phyloP scores from a whole-genome alignment of 2,113 vertebrate species.

The Baryphthengus martii region DNA sequence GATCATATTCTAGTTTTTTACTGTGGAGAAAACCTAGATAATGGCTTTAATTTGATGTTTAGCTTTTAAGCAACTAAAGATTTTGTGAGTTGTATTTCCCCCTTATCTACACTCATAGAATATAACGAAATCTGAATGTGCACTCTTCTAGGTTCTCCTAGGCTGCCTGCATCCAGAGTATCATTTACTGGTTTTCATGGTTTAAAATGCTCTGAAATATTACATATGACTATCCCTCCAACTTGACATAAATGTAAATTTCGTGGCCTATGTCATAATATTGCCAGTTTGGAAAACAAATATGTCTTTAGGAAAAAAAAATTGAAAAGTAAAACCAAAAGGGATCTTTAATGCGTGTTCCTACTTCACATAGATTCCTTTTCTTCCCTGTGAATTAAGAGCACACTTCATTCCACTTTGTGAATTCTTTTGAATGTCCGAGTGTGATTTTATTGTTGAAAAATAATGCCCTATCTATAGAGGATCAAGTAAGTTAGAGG shows the following conservation, averaged over 20 bases:
- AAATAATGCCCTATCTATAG: not conserved
- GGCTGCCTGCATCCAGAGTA: not conserved
- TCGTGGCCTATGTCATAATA: not conserved
- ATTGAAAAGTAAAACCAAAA: no score
- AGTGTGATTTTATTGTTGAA: not conserved
- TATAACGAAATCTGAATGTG: not conserved
- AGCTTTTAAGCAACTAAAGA: not conserved
- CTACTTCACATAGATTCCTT: not conserved
- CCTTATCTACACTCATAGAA: not conserved
- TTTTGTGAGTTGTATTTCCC: not conserved
- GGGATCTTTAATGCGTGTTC: rapidly evolving
- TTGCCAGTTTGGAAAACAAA: not conserved
- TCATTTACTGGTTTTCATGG: not conserved
- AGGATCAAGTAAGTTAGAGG: not conserved
- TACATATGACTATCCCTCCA: not conserved
- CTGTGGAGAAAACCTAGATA: not conserved
- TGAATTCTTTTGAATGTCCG: not conserved
- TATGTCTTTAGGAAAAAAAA: not conserved
- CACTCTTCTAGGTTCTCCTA: not conserved
- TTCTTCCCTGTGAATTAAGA: not conserved
- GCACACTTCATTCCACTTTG: not conserved
- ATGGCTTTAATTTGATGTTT: not conserved
- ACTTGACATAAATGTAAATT: not conserved
- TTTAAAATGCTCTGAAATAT: not conserved
- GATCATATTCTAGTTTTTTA: not conserved